phyloP scores from a whole-genome alignment of 2,888 invertebrate species.

The Stenichneumon culpator region DNA sequence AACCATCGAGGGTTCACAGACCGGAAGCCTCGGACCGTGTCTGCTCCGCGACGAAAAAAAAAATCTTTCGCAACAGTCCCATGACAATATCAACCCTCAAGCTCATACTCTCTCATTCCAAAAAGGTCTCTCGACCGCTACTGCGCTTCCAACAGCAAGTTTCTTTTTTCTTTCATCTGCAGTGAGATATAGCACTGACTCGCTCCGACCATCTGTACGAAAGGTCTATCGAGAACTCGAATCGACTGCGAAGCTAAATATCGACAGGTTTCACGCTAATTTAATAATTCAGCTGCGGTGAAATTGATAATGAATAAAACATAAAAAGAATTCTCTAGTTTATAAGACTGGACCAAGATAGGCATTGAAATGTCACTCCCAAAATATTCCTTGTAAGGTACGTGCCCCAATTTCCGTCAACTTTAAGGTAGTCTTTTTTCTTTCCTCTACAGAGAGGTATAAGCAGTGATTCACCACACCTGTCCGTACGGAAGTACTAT shows the following conservation, averaged over 20 bases:
- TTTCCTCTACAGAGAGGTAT: background rate
- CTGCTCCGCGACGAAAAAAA: constrained; percentile 37
- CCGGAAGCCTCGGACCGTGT: background rate
- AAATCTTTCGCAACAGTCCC: constrained; percentile 40
- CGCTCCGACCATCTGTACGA: background rate
- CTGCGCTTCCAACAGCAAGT: constrained; percentile 33
- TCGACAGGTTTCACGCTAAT: background rate
- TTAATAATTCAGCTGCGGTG: background rate
- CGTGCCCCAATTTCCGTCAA: too few species aligned
- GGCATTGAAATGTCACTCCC: too few species aligned
- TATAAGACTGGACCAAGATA: background rate
- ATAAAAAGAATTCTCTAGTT: background rate
- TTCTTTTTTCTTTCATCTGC: background rate
- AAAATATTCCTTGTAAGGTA: too few species aligned
- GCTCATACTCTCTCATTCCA: constrained; percentile 53
- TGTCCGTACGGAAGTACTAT: background rate
- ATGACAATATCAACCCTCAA: constrained; percentile 61
- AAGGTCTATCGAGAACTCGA: background rate
- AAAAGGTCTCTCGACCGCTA: constrained; percentile 3
- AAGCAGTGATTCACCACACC: too few species aligned
- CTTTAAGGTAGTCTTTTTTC: background rate
- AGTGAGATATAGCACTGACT: constrained; percentile 1
- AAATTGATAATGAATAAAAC: background rate
- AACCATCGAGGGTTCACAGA: constrained; percentile 40
- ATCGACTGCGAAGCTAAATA: background rate